Evolutionary conservation across 2,113 vertebrate genomes (phyloP).

Genomic region (Ovibos moschatus): DNA sequence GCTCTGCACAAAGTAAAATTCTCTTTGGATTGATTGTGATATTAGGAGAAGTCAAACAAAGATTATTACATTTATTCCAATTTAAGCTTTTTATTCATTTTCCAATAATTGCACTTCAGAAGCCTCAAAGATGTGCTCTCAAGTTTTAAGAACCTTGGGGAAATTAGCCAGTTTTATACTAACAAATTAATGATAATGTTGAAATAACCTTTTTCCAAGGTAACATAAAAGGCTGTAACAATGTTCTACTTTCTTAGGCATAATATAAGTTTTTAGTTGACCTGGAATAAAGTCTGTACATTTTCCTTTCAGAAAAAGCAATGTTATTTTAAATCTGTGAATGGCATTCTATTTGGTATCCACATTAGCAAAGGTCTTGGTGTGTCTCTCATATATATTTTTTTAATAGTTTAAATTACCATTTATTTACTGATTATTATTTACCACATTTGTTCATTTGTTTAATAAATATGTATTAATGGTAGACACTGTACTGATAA

Average conservation of each 20-base stretch:
- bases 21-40: conserved; percentile 17
- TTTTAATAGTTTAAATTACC: background rate
- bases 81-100: conserved; percentile 67
- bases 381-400: background rate
- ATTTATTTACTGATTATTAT: background rate
- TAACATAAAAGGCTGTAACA: background rate
- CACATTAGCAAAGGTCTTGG: background rate
- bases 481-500: background rate
- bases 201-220: conserved; percentile 57
- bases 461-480: background rate
- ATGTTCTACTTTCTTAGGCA: conserved; percentile 50
- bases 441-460: background rate
- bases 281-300: conserved; percentile 23
- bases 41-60: conserved; percentile 50
- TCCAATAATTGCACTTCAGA: conserved; percentile 40
- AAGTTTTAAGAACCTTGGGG: conserved; percentile 57
- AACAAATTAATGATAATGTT: conserved; percentile 67
- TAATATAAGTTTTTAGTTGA: conserved; percentile 32
- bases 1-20: background rate
- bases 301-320: background rate
- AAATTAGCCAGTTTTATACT: conserved; percentile 59
- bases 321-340: background rate
- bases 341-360: background rate
- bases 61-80: conserved; percentile 41
- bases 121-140: background rate